These are phyloP conservation scores for Drosophila ezoana DNA, from an alignment of 2,888 invertebrate species.

Conservation along the genomic window DNA sequence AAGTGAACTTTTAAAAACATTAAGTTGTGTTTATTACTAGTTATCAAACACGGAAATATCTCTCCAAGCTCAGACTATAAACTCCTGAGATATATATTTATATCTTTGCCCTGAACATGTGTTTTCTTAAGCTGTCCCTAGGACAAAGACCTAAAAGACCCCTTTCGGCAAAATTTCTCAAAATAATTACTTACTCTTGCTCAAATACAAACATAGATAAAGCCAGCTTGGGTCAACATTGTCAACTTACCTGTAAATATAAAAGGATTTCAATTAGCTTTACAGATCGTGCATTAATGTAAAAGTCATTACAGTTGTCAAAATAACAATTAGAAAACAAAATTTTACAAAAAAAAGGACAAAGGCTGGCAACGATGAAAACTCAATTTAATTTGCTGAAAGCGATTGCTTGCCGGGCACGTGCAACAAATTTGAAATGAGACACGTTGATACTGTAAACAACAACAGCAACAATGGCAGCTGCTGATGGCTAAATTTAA, in stretches of 20 bases:
- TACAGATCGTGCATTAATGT: neutral
- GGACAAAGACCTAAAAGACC: too few species aligned
- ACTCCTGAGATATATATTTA: too few species aligned
- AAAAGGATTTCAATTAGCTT: conserved; percentile 1
- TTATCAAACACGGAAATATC: too few species aligned
- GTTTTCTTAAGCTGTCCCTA: too few species aligned
- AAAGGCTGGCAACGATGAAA: conserved; percentile 35
- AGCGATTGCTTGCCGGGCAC: conserved; percentile 66
- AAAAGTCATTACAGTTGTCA: neutral
- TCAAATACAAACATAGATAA: neutral
- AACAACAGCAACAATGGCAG: conserved; percentile 29
- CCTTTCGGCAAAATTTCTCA: too few species aligned
- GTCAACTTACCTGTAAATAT: conserved; percentile 46
- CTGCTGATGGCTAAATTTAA: conserved; percentile 66
- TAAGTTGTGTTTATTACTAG: too few species aligned
- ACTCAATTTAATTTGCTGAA: conserved; percentile 75
- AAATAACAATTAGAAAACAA: conserved; percentile 28
- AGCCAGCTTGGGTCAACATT: neutral
- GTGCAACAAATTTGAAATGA: conserved; percentile 72
- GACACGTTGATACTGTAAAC: conserved; percentile 51
- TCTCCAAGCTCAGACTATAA: too few species aligned
- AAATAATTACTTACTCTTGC: conserved; percentile 19
- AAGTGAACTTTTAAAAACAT: too few species aligned
- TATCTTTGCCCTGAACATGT: too few species aligned
- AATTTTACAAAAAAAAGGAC: conserved; percentile 1